Evolutionary conservation across 2,888 invertebrate genomes (phyloP).

Genomic region (Rhagophthalmus giganteus): DNA sequence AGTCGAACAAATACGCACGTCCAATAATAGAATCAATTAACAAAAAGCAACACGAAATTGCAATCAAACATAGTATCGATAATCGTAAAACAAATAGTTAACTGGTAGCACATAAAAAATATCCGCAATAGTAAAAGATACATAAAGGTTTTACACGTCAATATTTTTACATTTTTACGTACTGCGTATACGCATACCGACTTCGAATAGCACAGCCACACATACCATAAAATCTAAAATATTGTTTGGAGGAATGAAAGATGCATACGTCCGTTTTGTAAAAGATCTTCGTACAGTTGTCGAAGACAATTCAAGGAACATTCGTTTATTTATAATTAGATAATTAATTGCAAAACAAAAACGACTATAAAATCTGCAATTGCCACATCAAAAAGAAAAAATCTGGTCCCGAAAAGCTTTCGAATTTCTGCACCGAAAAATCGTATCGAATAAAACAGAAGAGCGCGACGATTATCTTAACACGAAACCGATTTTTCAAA

Average conservation of each 20-base stretch:
- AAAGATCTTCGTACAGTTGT: no score
- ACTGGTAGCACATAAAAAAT: slow-evolving; percentile 9
- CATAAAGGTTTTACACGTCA: slow-evolving; percentile 9
- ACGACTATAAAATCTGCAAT: no score
- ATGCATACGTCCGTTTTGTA: no score
- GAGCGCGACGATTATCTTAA: no score
- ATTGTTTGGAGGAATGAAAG: neutral
- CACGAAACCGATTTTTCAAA: no score
- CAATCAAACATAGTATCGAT: slow-evolving; percentile 12
- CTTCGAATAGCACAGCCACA: slow-evolving; percentile 1
- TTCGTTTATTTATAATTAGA: no score
- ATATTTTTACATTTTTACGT: slow-evolving; percentile 13
- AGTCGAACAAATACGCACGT: neutral
- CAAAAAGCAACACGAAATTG: slow-evolving; percentile 5
- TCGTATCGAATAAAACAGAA: no score
- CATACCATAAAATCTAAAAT: slow-evolving; percentile 3
- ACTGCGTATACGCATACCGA: slow-evolving; percentile 1
- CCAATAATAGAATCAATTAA: slow-evolving; percentile 1
- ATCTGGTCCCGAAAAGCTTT: no score
- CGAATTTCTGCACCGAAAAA: no score
- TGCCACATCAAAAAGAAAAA: no score
- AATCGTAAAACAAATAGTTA: slow-evolving; percentile 4
- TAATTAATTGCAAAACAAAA: no score
- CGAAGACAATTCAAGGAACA: no score
- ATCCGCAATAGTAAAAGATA: slow-evolving; percentile 10